A percentile compares a stretch with the other conserved stretches of the same genome.
phyloP scores from a whole-genome alignment of 2,113 vertebrate genomes.

The Numenius arquata region DNA sequence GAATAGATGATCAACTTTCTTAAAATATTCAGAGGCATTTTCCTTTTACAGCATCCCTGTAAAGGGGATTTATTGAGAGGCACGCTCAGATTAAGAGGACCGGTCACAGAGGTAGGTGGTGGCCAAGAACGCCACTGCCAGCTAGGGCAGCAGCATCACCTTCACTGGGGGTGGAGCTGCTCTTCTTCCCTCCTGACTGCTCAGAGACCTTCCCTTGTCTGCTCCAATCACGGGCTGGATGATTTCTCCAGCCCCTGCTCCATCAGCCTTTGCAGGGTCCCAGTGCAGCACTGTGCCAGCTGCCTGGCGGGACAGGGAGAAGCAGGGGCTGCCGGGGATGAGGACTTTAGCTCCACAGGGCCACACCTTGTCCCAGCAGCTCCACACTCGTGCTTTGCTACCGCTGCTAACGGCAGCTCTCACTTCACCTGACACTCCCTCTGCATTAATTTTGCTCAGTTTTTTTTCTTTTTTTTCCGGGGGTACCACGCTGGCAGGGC shows the following conservation, averaged over 20 bases:
- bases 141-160: neutral
- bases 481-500: neutral
- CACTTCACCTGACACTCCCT: neutral
- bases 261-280: neutral
- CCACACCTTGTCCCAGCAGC: neutral
- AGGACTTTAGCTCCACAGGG: neutral
- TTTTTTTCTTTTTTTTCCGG: neutral
- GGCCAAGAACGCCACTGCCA: neutral
- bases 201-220: neutral
- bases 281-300: rapidly evolving
- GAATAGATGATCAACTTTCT: neutral
- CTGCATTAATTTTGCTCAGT: neutral
- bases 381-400: neutral
- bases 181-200: rapidly evolving
- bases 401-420: neutral
- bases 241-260: neutral
- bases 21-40: neutral
- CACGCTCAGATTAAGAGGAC: neutral
- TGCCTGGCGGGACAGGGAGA: neutral
- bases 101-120: neutral
- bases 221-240: rapidly evolving
- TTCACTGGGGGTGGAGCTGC: neutral
- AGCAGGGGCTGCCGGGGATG: rapidly evolving
- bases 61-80: neutral
- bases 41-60: neutral